phyloP scores from a whole-genome alignment of 2,888 invertebrate species.

The Coenonympha arcania region DNA sequence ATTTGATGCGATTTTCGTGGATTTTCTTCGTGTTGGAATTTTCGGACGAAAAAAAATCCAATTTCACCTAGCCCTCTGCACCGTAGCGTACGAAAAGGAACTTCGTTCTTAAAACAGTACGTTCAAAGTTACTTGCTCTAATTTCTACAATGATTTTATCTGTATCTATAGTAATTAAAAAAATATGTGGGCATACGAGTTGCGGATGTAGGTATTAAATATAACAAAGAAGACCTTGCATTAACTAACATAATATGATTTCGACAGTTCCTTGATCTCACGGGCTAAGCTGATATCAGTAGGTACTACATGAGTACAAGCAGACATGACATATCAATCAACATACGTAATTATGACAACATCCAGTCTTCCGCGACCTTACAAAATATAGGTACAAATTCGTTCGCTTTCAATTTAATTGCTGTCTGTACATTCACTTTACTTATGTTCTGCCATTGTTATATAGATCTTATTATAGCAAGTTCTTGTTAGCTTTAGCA shows the following conservation, averaged over 20 bases:
- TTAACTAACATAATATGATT: background rate
- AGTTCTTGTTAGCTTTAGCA: slow-evolving; percentile 1
- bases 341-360: slow-evolving; percentile 1
- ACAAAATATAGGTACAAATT: slow-evolving; percentile 14
- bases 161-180: no score
- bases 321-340: background rate
- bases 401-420: slow-evolving; percentile 18
- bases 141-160: no score
- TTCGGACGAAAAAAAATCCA: no score
- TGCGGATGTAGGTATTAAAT: background rate
- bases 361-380: slow-evolving; percentile 23
- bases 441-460: slow-evolving; percentile 12
- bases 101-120: no score
- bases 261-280: background rate
- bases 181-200: background rate
- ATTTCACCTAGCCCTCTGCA: no score
- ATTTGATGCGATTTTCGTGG: no score
- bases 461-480: slow-evolving; percentile 6
- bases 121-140: no score
- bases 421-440: slow-evolving; percentile 9
- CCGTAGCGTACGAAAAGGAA: no score
- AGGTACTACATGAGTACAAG: no score
- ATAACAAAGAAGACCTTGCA: background rate
- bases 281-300: background rate
- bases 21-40: no score